Base-by-base conservation (phyloP, 2,113 vertebrate species). In the Ceyx margarethae region DNA sequence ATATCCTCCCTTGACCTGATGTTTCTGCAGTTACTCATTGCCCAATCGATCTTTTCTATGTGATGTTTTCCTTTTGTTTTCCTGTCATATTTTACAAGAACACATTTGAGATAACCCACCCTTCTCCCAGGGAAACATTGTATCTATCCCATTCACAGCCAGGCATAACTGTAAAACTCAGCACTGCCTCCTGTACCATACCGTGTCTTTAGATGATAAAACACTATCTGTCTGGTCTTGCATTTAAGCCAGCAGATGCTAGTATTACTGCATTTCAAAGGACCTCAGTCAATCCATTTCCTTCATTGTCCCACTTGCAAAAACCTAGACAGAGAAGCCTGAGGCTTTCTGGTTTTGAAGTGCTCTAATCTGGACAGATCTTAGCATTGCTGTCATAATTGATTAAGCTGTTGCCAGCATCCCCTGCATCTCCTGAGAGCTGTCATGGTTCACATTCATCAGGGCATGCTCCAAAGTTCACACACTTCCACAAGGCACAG, bases 361-460 rank as follows among this genome's bases (percentile, higher is more conserved):
- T 84, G 82, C 91, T 96, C 90, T 96, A 90, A 95, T 96, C 95
- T 91, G 61, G 85, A 95, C 90, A 95, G 95, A 96, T 95, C 82
- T 96, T 95, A 96, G 90, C 85, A 93, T 72, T 83, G 82, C 95
- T 96, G 96, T 96, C 96, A 95, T 94, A 96, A 95, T 95, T 95
- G 94, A 95, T 96, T 97, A 96, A 95, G 93, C 87, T 92, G 85
- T 95, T 93, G 89, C 80, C 77, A 95, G 91, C 89, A 84, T 92
- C 73, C 56, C 3, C 89, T 81, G 81, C 84, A 87, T 95, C 93
- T 95, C 93, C 90, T 78, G 93, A 95, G 96, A 96, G 91, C 95
- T 95, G 95, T 96, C 93, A 84, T 75, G 92, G 90, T 72, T 96
- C 93, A 95, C 94, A 93, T 96, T 96, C 94, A 90, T 95, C 96